phyloP scores from a whole-genome alignment of 2,888 invertebrate species.

The Cantharis nigra region DNA sequence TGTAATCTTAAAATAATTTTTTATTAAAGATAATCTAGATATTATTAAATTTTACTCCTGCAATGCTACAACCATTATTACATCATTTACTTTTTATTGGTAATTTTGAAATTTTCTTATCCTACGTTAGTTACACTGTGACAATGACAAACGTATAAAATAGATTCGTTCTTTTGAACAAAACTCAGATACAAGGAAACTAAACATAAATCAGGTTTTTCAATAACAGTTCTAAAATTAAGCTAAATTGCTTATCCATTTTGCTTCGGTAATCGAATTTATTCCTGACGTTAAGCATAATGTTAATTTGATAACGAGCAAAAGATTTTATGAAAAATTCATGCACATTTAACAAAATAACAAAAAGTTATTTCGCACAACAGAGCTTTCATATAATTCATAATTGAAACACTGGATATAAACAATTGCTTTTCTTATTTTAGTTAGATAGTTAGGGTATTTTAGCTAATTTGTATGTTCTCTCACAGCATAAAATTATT shows the following conservation, averaged over 20 bases:
- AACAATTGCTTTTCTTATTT: no score
- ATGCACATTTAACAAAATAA: neutral
- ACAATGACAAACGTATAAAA: constrained; percentile 9
- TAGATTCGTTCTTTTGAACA: constrained; percentile 1
- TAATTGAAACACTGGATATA: neutral
- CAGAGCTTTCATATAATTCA: no score
- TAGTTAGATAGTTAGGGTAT: no score
- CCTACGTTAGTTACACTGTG: neutral
- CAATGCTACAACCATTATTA: neutral
- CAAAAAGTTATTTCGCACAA: neutral
- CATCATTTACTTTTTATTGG: neutral
- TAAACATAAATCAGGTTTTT: constrained; percentile 14
- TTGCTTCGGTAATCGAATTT: constrained; percentile 33
- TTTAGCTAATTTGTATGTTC: neutral
- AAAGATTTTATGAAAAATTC: neutral
- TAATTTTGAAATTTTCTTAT: neutral
- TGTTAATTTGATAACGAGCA: neutral
- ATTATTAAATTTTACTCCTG: neutral
- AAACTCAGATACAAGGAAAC: constrained; percentile 1
- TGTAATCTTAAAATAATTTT: no score
- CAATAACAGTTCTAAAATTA: constrained; percentile 8
- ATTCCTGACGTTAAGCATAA: neutral
- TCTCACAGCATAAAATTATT: neutral
- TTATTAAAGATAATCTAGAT: no score
- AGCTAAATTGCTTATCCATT: constrained; percentile 13